Conservation (phyloP, 2,113 vertebrate genomes). For the Lophochroa leadbeateri region DNA sequence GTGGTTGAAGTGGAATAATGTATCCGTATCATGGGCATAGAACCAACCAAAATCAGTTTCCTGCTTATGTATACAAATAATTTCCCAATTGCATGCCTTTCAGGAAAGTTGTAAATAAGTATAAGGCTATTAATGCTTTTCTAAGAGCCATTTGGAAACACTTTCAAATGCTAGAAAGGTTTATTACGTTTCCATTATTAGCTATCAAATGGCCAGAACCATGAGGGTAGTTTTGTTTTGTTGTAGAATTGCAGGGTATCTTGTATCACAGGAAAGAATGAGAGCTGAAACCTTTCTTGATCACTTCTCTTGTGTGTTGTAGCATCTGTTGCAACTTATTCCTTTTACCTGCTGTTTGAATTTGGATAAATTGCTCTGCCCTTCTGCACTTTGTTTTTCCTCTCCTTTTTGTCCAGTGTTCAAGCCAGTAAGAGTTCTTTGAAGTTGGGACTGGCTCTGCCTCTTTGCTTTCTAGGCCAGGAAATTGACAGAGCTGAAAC, state of each 20-base stretch:
- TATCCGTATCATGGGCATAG: neutral
- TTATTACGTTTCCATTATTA: neutral
- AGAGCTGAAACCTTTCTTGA: neutral
- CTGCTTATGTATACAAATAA: neutral
- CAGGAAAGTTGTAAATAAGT: neutral
- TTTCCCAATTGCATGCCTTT: neutral
- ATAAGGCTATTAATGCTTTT: neutral
- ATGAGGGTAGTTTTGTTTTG: fast-evolving
- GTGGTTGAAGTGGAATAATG: neutral
- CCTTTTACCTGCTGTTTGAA: neutral
- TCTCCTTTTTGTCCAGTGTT: neutral
- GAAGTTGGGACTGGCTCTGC: neutral
- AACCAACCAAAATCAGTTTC: neutral
- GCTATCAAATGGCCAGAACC: neutral
- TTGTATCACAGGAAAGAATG: neutral
- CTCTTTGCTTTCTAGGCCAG: neutral
- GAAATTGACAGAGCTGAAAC: neutral
- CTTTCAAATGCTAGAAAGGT: neutral
- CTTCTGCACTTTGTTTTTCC: neutral
- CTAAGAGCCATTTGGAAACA: neutral
- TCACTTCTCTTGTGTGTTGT: neutral
- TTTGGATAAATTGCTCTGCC: neutral
- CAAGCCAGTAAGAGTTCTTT: neutral
- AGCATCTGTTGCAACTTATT: neutral
- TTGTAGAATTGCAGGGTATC: neutral